These are phyloP conservation scores for Amblyraja radiata DNA, from an alignment of 2,797 vertebrate genomes.

Conservation along the genomic window DNA sequence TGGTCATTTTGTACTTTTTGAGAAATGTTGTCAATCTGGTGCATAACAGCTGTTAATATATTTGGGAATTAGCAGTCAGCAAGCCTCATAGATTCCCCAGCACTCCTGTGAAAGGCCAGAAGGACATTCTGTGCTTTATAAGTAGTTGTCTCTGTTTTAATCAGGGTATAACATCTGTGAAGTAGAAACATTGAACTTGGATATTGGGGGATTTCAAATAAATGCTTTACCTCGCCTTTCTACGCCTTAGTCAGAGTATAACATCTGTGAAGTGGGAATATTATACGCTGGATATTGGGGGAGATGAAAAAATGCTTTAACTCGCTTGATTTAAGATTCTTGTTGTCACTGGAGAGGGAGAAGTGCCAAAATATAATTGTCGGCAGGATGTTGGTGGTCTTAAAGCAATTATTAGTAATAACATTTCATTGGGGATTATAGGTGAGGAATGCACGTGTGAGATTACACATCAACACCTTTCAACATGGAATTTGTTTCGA, in stretches of 20 bases:
- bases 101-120: background rate
- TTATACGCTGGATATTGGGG: background rate
- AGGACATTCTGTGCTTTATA: background rate
- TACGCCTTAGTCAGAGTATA: background rate
- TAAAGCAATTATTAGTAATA: background rate
- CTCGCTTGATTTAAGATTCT: background rate
- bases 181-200: background rate
- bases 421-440: background rate
- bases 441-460: background rate
- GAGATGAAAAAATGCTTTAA: background rate
- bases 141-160: background rate
- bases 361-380: background rate
- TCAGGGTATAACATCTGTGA: background rate
- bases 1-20: constrained; percentile 13
- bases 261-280: background rate
- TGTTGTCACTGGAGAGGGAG: background rate
- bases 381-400: background rate
- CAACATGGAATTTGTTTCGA: background rate
- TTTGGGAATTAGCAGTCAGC: background rate
- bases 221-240: background rate
- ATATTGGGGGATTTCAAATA: background rate
- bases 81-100: background rate
- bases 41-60: background rate
- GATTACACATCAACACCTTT: background rate
- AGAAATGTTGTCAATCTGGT: background rate